Evolutionary conservation across 1,140 invertebrate genomes (phyloP), one percentile per base, ranked within the genome.

Genomic region (Lineus longissimus): DNA sequence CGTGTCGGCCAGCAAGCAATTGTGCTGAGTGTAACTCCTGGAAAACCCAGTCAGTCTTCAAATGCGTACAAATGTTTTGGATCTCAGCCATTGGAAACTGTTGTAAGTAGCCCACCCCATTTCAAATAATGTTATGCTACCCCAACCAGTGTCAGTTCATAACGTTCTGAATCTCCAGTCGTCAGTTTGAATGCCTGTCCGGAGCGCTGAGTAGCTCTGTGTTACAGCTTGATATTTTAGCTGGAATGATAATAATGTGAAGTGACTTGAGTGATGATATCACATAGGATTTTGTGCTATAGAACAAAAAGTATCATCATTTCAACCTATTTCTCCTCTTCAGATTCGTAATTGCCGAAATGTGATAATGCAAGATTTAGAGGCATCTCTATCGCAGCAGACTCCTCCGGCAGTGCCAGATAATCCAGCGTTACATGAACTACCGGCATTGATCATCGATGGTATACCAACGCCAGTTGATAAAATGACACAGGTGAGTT

Each of bases 1-100:
- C 85, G 95, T 64, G 94, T 98, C 51, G 95, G 95, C n/a, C 95
- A 97, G 78, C 95, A 98, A 81, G 95, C 95, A 0, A 89, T 97
- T 41, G 94, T 98, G 29, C 83, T 97, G 75, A 93, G 97, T 60
- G 94, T 94, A 54, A 97, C 94, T 23, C 95, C 95, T 0, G 94
- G 94, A n/a, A 97, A 97, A 84, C 90, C 93, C 91, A 92, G 83
- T 92, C 69, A 72, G 59, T 64, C 68, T 62, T 58, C 68, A 62
- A 59, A 76, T 59, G 68, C 73, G 9, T 81, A 76, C 65, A 94
- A 95, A 84, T 94, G 96, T 57, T 97, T 98, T 83, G 95, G 95
- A 17, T 95, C 95, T 41, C 96, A 97, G 81, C 95, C 95, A 4
- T 82, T 98, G 9, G 95, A 97, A 83, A 94, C 94, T 86, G 95